These are phyloP conservation scores for Drosophila pectinifera DNA, from an alignment of 1,140 invertebrate genomes.

Conservation along the genomic window DNA sequence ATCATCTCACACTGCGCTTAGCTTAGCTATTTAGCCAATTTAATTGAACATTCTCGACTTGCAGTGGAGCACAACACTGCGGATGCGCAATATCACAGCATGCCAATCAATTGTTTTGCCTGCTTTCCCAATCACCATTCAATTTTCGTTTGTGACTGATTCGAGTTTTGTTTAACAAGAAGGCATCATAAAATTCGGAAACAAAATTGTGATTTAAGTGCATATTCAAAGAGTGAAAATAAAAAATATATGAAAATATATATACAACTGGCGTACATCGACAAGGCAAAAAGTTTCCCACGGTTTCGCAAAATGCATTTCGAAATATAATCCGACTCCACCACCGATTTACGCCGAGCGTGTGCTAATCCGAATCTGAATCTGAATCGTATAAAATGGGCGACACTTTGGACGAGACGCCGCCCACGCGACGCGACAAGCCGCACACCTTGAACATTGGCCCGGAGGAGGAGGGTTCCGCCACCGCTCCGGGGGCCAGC, in stretches of 20 bases:
- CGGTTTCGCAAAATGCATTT: conserved; percentile 44
- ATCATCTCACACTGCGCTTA: not conserved
- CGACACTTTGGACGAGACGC: conserved; percentile 65
- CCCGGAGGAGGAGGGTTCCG: conserved; percentile 44
- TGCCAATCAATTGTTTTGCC: conserved; percentile 24
- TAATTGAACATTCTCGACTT: conserved; percentile 5
- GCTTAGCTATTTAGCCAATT: not conserved
- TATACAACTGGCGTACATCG: conserved; percentile 29
- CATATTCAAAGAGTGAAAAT: conserved; percentile 34
- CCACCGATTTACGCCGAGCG: conserved; percentile 24
- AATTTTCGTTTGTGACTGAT: conserved; percentile 40
- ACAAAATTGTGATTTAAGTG: conserved; percentile 47
- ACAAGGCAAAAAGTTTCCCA: conserved; percentile 30
- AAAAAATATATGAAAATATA: conserved; percentile 18
- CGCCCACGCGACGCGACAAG: conserved; percentile 73
- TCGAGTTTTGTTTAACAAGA: conserved; percentile 59
- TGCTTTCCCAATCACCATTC: conserved; percentile 24
- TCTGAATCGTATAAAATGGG: conserved; percentile 47
- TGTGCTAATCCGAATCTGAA: conserved; percentile 19
- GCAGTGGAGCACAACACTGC: conserved; percentile 27
- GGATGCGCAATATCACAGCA: conserved; percentile 51
- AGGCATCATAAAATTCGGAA: conserved; percentile 45
- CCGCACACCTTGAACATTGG: conserved; percentile 71
- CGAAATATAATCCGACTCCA: conserved; percentile 15
- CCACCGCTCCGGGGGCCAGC: conserved; percentile 1